phyloP scores from a whole-genome alignment of 2,888 invertebrate species.

The Drosophila antonietae region DNA sequence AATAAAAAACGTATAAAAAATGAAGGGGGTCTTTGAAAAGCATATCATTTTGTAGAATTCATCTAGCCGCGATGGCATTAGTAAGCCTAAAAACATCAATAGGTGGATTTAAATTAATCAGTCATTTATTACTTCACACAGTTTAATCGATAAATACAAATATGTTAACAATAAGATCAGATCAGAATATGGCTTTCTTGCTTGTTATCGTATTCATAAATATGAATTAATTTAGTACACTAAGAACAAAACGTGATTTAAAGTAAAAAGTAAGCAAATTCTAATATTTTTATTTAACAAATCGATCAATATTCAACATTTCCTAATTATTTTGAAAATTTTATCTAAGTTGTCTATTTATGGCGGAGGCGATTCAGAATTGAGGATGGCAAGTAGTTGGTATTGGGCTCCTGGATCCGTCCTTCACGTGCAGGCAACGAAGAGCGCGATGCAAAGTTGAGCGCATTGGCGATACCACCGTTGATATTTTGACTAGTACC shows the following conservation, averaged over 20 bases:
- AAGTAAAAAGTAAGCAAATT: neutral
- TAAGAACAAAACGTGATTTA: neutral
- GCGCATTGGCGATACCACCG: conserved; percentile 76
- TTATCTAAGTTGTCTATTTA: conserved; percentile 31
- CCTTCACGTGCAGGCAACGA: conserved; percentile 46
- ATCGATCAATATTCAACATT: conserved; percentile 42
- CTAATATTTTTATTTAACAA: conserved; percentile 36
- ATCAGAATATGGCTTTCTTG: neutral
- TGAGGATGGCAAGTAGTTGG: conserved; percentile 70
- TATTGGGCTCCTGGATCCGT: conserved; percentile 52
- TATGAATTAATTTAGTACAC: neutral
- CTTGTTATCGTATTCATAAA: neutral
- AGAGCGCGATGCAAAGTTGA: conserved; percentile 77
- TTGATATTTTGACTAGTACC: conserved; percentile 64
- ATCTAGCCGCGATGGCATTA: no score
- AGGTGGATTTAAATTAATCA: neutral
- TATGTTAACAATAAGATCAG: neutral
- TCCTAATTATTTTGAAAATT: conserved; percentile 27
- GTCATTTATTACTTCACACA: neutral
- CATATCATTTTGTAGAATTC: no score
- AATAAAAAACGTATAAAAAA: no score
- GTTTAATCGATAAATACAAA: neutral
- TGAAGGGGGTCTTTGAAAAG: no score
- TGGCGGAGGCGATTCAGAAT: conserved; percentile 71
- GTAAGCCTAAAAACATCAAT: no score